A percentile compares a stretch with the other conserved stretches of the same genome.
These are phyloP conservation scores for Sebastes steindachneri DNA, from an alignment of 2,797 vertebrate genomes.

Conservation along the genomic window DNA sequence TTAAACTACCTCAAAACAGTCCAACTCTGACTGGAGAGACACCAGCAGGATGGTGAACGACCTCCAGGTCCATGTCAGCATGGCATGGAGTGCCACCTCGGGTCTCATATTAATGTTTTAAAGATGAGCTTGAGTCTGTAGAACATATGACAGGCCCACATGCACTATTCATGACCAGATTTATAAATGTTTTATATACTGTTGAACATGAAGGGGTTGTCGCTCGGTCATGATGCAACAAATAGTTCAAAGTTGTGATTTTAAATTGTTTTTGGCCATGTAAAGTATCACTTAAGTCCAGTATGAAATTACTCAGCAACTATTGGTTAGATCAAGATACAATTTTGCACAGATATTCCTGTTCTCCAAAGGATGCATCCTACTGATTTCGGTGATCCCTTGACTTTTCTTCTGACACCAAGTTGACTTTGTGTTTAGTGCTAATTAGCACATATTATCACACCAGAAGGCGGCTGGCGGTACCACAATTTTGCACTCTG, in stretches of 20 bases:
- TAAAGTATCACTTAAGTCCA: background rate
- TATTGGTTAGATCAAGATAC: too few species aligned
- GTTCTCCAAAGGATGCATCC: too few species aligned
- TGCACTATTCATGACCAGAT: constrained; percentile 17
- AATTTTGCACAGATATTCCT: too few species aligned
- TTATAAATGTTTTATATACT: constrained; percentile 8
- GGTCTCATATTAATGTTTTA: constrained; percentile 12
- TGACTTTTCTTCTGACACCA: too few species aligned
- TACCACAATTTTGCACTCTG: too few species aligned
- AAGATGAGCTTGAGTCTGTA: background rate
- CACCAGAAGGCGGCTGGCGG: too few species aligned
- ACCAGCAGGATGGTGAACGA: background rate
- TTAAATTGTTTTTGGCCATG: background rate
- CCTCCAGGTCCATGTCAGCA: constrained; percentile 7
- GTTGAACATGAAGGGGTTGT: background rate
- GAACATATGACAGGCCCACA: background rate
- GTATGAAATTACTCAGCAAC: background rate
- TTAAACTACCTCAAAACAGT: background rate
- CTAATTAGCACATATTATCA: too few species aligned
- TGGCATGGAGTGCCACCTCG: background rate
- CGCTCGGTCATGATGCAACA: too few species aligned
- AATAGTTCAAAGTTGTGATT: background rate
- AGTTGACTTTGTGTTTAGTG: too few species aligned
- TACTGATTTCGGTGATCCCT: too few species aligned
- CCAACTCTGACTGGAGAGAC: background rate